These are phyloP conservation scores for Clanis bilineata DNA, from an alignment of 2,888 invertebrate species.

Conservation along the genomic window DNA sequence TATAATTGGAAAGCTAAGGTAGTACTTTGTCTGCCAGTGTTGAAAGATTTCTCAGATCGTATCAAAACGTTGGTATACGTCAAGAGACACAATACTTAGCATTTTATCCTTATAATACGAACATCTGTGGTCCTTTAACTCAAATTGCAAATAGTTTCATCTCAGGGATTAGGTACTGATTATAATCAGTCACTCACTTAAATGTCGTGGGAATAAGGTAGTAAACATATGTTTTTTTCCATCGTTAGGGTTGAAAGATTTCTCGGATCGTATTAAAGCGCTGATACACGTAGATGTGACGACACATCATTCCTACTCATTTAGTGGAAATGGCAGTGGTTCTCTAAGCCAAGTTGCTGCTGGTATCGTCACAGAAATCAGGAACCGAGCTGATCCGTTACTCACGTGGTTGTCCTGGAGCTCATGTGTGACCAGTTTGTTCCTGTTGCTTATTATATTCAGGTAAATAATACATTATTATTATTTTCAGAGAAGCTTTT, in stretches of 20 bases:
- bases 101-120: no score
- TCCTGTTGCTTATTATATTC: slow-evolving; percentile 84
- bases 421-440: slow-evolving; percentile 84
- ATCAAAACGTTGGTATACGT: no score
- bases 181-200: not conserved
- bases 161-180: no score
- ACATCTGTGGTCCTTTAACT: no score
- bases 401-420: slow-evolving; percentile 84
- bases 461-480: slow-evolving; percentile 64
- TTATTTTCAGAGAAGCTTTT: no score
- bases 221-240: not conserved
- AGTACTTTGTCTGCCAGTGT: no score
- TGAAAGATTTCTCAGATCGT: no score
- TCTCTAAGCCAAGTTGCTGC: slow-evolving; percentile 75
- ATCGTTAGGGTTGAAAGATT: slow-evolving; percentile 52
- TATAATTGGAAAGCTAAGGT: no score
- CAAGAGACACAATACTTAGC: no score
- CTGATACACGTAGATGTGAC: slow-evolving; percentile 51
- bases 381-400: slow-evolving; percentile 81
- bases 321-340: slow-evolving; percentile 51
- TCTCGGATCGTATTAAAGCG: slow-evolving; percentile 45
- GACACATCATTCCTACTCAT: slow-evolving; percentile 56
- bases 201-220: not conserved
- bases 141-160: no score
- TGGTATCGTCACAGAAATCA: slow-evolving; percentile 84